These are phyloP conservation scores for Cladorhizidae sp. DNA, from an alignment of 37 sponge, comb jelly and placozoan species.

Conservation along the genomic window DNA sequence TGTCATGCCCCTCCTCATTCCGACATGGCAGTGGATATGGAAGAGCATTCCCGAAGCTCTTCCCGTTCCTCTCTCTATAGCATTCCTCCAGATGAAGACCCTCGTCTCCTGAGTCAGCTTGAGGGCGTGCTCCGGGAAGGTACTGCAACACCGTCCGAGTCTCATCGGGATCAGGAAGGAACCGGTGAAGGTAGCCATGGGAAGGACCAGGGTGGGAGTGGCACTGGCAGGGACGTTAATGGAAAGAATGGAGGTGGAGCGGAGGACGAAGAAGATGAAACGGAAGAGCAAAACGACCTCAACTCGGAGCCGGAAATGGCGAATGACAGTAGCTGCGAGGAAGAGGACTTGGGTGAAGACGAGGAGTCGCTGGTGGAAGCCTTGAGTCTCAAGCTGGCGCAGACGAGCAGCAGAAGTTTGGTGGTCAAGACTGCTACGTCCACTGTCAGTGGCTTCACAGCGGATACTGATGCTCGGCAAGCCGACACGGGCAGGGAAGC, in stretches of 20 bases:
- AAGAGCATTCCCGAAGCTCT: neutral
- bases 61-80: conserved; percentile 24
- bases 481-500: neutral
- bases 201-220: neutral
- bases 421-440: neutral
- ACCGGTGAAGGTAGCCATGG: conserved; percentile 2
- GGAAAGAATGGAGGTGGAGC: neutral
- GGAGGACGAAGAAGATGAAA: neutral
- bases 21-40: neutral
- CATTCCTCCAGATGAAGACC: conserved; percentile 15
- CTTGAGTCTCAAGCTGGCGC: conserved; percentile 29
- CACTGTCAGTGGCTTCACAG: neutral
- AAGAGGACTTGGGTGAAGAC: conserved; percentile 48
- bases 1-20: neutral
- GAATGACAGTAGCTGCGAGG: conserved; percentile 70
- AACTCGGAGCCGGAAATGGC: conserved; percentile 53
- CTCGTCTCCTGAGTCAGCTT: conserved; percentile 9
- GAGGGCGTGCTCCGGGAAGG: conserved; percentile 24
- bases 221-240: neutral
- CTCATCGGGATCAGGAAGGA: conserved; percentile 15
- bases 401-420: neutral
- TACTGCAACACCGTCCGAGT: conserved; percentile 23
- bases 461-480: neutral
- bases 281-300: conserved; percentile 5
- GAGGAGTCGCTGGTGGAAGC: conserved; percentile 16